Evolutionary conservation across 2,797 vertebrate species (phyloP), one percentile per base, ranked within the genome.

Genomic region (Scolopax bukidnonensis): DNA sequence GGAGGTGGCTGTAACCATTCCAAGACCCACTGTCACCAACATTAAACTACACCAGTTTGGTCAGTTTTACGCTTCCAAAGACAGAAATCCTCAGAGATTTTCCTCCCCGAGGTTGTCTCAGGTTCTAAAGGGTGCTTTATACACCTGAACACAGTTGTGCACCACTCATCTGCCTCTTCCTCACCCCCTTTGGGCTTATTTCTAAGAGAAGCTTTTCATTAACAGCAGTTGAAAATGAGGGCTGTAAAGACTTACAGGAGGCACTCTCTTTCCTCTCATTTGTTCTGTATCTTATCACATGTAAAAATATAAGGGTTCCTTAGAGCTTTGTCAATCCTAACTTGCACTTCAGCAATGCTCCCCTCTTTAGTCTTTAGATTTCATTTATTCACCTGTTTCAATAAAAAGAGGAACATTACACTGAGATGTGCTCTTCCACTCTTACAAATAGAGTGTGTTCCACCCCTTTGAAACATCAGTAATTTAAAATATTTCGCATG

Each of bases 361-460:
- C 28, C 23, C 33, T 27, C 43, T 2, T 20, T n/a, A 45, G 41
- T 3, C 36, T 47, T 60, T 3, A 18, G 16, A 11, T 28, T 50
- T 25, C 28, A 27, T 54, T 85, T 67, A 47, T 30, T 23, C 14
- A 6, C 3, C 16, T 40, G 27, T 67, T 77, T 67, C 67, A 36
- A 4, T 28, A 57, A 19, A 73, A 63, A 61, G 1, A 67, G 48
- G 43, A 68, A 38, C 2, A 11, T 32, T 51, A 41, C 12, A 41
- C 10, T 4, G 4, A 33, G 16, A 20, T 23, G 16, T 15, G 25
- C 60, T 33, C 28, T 51, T 41, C 60, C 9, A 4, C 32, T 36
- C 3, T 24, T 12, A 16, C 9, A 13, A 20, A 20, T 0, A 33
- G 40, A 45, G 9, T 5, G 16, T 3, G 4, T 32, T 53, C 41